Percentiles rank a stretch among this genome's conserved stretches.
These are phyloP conservation scores for Piscicola geometra DNA, from an alignment of 2,888 invertebrate species.

Conservation along the genomic window DNA sequence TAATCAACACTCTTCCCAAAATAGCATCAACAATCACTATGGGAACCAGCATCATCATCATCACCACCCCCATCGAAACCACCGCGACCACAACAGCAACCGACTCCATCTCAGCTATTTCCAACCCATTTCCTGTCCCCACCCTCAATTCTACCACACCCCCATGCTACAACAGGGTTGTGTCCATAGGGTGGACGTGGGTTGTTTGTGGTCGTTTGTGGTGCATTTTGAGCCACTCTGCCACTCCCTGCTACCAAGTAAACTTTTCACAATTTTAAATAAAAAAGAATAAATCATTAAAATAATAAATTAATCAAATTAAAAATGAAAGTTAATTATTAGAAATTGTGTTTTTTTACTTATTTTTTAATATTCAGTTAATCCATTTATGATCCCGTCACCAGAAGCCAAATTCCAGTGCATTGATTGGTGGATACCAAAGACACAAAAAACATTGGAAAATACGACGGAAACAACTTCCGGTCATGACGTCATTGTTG, in stretches of 20 bases:
- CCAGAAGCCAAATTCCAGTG: conserved; percentile 14
- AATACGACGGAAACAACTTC: no score
- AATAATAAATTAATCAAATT: no score
- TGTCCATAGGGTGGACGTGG: conserved; percentile 30
- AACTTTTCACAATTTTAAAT: no score
- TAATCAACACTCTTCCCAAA: not conserved
- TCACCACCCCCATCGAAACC: not conserved
- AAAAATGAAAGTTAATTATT: no score
- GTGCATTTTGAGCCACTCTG: conserved; percentile 31
- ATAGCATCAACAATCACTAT: not conserved
- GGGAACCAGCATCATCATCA: not conserved
- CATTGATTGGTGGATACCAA: conserved; percentile 4
- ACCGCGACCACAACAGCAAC: not conserved
- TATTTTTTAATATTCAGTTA: no score
- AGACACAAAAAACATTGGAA: no score
- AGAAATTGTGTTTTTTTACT: no score
- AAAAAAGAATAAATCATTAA: no score
- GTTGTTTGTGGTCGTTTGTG: conserved; percentile 12
- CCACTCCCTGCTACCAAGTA: not conserved
- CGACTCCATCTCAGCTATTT: not conserved
- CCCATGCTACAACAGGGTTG: conserved; percentile 6
- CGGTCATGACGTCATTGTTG: not conserved
- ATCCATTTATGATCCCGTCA: no score
- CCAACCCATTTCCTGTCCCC: not conserved
- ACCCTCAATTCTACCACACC: conserved; percentile 27